A percentile compares a stretch with the other conserved stretches of the same genome.
These are phyloP conservation scores for Heliconius aoede DNA, from an alignment of 2,888 invertebrate genomes.

Conservation along the genomic window DNA sequence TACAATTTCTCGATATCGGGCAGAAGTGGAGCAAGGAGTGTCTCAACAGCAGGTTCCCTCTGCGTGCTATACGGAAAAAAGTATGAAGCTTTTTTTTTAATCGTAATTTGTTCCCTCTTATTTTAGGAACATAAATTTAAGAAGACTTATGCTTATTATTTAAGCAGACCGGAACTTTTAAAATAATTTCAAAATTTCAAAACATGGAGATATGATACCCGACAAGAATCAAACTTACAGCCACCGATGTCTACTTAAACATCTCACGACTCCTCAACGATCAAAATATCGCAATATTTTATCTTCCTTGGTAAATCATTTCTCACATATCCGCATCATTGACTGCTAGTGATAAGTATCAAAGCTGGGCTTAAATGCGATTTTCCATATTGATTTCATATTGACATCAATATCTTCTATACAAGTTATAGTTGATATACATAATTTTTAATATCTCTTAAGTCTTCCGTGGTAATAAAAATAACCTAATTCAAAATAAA, in stretches of 20 bases:
- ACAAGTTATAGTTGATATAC: neutral
- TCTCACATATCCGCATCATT: neutral
- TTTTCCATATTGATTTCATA: constrained; percentile 14
- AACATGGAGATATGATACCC: neutral
- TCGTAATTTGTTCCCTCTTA: too few species aligned
- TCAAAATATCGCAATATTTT: neutral
- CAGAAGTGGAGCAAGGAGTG: neutral
- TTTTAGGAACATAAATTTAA: too few species aligned
- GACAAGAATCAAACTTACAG: neutral
- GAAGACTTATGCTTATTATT: too few species aligned
- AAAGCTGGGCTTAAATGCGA: neutral
- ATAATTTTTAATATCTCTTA: too few species aligned
- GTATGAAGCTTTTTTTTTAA: too few species aligned
- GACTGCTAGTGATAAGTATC: constrained; percentile 6
- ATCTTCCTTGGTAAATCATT: neutral
- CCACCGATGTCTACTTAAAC: neutral
- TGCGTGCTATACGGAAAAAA: too few species aligned
- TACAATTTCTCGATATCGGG: too few species aligned
- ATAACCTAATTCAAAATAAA: too few species aligned
- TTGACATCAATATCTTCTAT: neutral
- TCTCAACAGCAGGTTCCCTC: neutral
- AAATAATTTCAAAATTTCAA: too few species aligned
- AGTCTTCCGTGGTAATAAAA: too few species aligned
- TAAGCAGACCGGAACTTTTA: too few species aligned
- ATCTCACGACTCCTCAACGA: neutral